A percentile compares a stretch with the other conserved stretches of the same genome.
phyloP scores from a whole-genome alignment of 1,140 invertebrate genomes.

The Pseudomyrmex gracilis region DNA sequence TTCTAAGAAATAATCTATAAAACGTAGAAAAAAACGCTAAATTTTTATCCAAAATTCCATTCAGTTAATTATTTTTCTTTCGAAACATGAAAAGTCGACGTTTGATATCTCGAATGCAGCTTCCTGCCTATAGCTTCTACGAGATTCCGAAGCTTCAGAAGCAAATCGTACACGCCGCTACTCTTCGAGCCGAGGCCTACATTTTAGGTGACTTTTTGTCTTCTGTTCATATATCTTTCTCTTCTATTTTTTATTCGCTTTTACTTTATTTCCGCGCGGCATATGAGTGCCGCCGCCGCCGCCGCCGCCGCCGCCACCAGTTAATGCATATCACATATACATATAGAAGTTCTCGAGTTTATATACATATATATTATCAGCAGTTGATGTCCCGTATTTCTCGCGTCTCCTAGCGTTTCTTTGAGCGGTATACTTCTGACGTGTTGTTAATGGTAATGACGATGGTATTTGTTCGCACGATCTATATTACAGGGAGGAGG shows the following conservation, averaged over 20 bases:
- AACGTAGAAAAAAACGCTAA: too few species aligned
- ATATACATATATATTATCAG: constrained; percentile 29
- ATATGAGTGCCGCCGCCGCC: constrained; percentile 36
- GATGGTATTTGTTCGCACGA: constrained; percentile 80
- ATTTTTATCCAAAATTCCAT: not conserved
- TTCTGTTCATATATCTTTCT: constrained; percentile 64
- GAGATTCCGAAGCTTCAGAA: constrained; percentile 61
- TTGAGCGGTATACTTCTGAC: constrained; percentile 59
- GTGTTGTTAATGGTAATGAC: constrained; percentile 72
- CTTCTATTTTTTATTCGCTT: constrained; percentile 70
- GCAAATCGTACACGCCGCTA: constrained; percentile 42
- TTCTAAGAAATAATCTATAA: too few species aligned
- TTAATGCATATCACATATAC: constrained; percentile 67
- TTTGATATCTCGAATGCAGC: constrained; percentile 52
- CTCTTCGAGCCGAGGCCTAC: constrained; percentile 60
- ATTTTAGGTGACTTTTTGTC: constrained; percentile 65
- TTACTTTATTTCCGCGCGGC: constrained; percentile 61
- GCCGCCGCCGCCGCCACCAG: constrained; percentile 18
- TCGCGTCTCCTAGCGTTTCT: constrained; percentile 61
- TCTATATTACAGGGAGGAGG: constrained; percentile 67
- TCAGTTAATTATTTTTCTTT: not conserved
- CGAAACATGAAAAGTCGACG: constrained; percentile 12
- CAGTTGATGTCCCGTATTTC: constrained; percentile 52
- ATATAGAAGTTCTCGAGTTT: constrained; percentile 63
- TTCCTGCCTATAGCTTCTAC: constrained; percentile 55